A percentile compares a stretch with the other conserved stretches of the same genome.
These are phyloP conservation scores for Eulimnadia texana DNA, from an alignment of 1,140 invertebrate species.

Conservation along the genomic window DNA sequence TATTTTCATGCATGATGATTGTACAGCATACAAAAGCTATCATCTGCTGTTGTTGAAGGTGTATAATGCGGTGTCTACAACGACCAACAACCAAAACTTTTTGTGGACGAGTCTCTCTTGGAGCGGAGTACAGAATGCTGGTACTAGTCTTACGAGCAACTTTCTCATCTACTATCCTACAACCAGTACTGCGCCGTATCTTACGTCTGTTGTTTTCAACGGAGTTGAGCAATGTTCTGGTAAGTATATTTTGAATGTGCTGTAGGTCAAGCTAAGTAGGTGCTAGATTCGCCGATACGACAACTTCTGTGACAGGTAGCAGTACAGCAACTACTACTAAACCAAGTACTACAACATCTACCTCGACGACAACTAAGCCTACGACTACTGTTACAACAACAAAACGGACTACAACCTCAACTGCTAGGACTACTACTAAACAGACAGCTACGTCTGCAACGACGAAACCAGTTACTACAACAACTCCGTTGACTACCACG, in stretches of 20 bases:
- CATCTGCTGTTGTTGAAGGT: neutral
- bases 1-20: too few species aligned
- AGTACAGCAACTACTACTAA: neutral
- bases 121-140: slow-evolving; percentile 8
- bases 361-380: neutral
- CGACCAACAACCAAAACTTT: neutral
- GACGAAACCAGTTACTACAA: neutral
- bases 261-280: too few species aligned
- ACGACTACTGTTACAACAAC: neutral
- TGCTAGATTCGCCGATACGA: neutral
- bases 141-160: neutral
- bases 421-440: neutral
- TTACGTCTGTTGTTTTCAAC: slow-evolving; percentile 8
- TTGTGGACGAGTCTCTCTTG: slow-evolving; percentile 1
- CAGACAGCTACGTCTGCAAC: neutral
- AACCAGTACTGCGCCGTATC: neutral
- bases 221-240: slow-evolving; percentile 6
- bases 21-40: neutral
- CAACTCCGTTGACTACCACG: neutral
- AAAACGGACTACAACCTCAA: neutral
- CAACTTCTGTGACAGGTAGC: neutral
- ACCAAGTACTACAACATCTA: neutral
- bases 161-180: slow-evolving; percentile 10
- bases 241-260: too few species aligned
- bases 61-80: neutral